Conservation (phyloP, 2,888 invertebrate species). For the Drosophila melanosoma region DNA sequence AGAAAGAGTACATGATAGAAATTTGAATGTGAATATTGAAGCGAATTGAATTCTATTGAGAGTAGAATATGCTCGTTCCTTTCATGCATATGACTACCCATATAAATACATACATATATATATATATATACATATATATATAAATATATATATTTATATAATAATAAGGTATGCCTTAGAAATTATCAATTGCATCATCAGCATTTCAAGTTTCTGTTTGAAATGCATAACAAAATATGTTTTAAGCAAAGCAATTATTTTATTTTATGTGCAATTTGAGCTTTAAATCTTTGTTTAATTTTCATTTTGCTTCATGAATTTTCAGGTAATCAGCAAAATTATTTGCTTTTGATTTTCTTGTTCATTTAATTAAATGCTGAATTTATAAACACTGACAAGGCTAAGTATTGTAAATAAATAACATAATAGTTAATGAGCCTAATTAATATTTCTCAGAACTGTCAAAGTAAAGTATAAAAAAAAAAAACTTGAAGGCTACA, state of each 20-base stretch:
- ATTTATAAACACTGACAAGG: neutral
- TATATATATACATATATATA: too few species aligned
- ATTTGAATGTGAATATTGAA: constrained; percentile 44
- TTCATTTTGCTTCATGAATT: neutral
- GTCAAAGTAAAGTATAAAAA: neutral
- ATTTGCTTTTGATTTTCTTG: neutral
- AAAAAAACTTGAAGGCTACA: neutral
- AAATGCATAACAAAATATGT: neutral
- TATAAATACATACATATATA: neutral
- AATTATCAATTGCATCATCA: too few species aligned
- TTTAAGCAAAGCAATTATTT: neutral
- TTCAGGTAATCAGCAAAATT: neutral
- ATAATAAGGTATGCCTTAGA: neutral
- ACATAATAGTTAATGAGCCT: neutral
- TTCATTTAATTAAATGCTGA: neutral
- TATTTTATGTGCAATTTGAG: neutral
- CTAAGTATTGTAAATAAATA: neutral
- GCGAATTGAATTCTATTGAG: constrained; percentile 51
- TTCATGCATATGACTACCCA: neutral
- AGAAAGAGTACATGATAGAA: constrained; percentile 20
- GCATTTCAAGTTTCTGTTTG: constrained; percentile 5
- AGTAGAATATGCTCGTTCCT: constrained; percentile 26
- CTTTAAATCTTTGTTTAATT: neutral
- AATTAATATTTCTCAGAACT: neutral
- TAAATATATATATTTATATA: neutral